Evolutionary conservation across 2,797 vertebrate genomes (phyloP).

Genomic region (Echiichthys vipera): DNA sequence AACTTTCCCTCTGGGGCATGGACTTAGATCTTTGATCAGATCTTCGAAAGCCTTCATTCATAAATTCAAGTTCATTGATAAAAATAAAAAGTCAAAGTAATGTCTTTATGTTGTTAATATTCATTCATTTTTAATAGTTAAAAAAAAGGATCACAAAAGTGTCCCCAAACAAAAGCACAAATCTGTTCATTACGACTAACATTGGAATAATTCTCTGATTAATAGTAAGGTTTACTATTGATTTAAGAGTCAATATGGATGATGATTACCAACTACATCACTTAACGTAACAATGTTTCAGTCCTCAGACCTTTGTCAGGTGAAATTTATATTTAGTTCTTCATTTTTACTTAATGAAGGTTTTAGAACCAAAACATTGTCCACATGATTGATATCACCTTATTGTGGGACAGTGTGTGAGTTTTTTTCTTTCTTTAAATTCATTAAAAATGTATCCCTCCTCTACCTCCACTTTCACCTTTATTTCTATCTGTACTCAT

Average conservation of each 20-base stretch:
- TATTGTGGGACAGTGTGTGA: background rate
- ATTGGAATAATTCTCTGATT: background rate
- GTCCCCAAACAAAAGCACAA: background rate
- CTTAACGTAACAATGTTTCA: background rate
- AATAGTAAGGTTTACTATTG: background rate
- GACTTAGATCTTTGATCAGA: constrained; percentile 44
- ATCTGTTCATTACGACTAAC: background rate
- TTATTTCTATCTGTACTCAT: background rate
- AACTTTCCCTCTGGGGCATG: constrained; percentile 6
- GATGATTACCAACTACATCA: too few relatives aligned
- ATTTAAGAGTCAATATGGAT: background rate
- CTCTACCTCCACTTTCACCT: background rate
- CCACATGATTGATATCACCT: background rate
- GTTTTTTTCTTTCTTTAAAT: background rate
- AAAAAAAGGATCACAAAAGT: background rate
- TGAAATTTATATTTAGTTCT: background rate
- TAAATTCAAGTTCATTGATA: constrained; percentile 65
- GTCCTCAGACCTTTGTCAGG: background rate
- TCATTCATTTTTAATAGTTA: background rate
- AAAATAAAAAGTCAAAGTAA: background rate
- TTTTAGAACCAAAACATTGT: background rate
- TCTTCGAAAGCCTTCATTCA: constrained; percentile 65
- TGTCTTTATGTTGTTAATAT: background rate
- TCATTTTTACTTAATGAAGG: background rate
- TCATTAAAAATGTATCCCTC: background rate